These are phyloP conservation scores for Heliconius hermathena DNA, from an alignment of 1,140 invertebrate species.

Conservation along the genomic window DNA sequence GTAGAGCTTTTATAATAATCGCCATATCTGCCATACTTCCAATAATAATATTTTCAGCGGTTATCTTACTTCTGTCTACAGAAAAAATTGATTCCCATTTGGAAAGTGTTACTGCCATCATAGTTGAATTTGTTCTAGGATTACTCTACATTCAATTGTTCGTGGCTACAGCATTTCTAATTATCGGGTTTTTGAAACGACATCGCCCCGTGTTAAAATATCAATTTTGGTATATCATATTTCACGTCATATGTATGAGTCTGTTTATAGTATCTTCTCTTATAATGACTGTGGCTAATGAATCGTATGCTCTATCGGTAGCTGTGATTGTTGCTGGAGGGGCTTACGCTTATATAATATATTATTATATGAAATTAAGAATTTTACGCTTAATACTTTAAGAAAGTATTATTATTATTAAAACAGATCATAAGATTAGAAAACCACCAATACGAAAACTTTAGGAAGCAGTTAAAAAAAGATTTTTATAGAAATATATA, in stretches of 20 bases:
- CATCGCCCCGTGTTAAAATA: conserved; percentile 49
- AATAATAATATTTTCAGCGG: conserved; percentile 51
- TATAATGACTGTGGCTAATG: conserved; percentile 51
- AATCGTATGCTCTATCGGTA: conserved; percentile 41
- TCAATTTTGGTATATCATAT: conserved; percentile 53
- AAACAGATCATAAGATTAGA: neutral
- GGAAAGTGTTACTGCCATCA: conserved; percentile 32
- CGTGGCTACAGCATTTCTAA: conserved; percentile 51
- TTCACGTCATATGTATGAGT: conserved; percentile 51
- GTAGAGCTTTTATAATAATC: conserved; percentile 51
- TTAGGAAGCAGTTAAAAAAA: neutral
- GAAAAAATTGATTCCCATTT: conserved; percentile 34
- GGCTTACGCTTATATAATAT: conserved; percentile 48
- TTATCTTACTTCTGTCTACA: conserved; percentile 46
- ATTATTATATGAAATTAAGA: conserved; percentile 44
- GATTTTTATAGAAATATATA: neutral
- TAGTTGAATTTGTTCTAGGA: conserved; percentile 55
- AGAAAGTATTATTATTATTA: conserved; percentile 34
- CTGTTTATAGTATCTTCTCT: conserved; percentile 49
- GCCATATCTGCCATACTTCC: conserved; percentile 55
- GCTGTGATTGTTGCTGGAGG: conserved; percentile 37
- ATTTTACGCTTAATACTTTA: conserved; percentile 37
- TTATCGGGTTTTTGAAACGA: conserved; percentile 51
- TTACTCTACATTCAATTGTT: conserved; percentile 60
- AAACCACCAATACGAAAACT: neutral